phyloP scores from a whole-genome alignment of 2,888 invertebrate species.

The Orthosia cruda region DNA sequence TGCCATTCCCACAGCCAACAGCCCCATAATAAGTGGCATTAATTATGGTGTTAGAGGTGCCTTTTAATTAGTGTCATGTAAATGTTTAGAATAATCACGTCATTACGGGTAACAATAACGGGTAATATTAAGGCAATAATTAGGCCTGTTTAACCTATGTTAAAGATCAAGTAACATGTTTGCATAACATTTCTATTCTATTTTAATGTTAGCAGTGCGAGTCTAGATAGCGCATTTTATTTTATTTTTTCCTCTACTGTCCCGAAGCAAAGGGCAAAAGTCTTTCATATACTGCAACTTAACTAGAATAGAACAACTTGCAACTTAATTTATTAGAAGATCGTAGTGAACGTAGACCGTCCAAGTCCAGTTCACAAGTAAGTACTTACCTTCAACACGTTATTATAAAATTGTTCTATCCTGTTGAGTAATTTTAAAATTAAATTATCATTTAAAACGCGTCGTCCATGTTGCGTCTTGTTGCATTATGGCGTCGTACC shows the following conservation, averaged over 20 bases:
- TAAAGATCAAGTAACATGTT: no score
- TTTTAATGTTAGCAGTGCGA: no score
- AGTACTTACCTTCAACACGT: not conserved
- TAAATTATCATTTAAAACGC: not conserved
- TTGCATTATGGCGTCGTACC: not conserved
- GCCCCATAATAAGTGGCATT: slow-evolving; percentile 22
- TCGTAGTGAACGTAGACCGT: not conserved
- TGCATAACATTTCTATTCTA: no score
- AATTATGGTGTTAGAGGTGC: slow-evolving; percentile 13
- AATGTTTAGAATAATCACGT: not conserved
- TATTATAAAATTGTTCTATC: not conserved
- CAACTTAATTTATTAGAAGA: not conserved
- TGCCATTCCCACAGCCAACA: not conserved
- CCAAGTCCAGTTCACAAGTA: not conserved
- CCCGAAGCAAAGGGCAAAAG: no score
- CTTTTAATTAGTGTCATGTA: slow-evolving; percentile 1
- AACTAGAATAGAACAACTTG: no score
- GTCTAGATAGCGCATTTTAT: no score
- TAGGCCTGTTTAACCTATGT: not conserved
- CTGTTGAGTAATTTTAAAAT: not conserved
- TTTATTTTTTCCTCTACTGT: no score
- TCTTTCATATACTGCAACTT: no score
- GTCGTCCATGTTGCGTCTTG: not conserved
- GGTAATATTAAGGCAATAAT: not conserved
- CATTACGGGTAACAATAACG: not conserved